Evolutionary conservation across 1,140 invertebrate genomes (phyloP).

Genomic region (Meloidogyne chitwoodi): DNA sequence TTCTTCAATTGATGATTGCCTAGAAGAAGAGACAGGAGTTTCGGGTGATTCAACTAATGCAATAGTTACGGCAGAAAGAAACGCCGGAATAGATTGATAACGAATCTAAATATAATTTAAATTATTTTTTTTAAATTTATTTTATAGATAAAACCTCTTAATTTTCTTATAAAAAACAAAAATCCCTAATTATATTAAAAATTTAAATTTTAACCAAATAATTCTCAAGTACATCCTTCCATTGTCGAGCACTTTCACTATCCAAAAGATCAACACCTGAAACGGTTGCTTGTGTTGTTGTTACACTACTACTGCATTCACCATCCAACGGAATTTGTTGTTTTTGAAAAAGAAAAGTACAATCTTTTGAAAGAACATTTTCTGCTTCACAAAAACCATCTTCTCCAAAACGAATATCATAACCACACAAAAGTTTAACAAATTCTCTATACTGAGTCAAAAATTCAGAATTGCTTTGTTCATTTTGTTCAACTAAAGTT

Average conservation of each 20-base stretch:
- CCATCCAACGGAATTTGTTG: not conserved
- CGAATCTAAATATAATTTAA: not conserved
- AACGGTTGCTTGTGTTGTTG: not conserved
- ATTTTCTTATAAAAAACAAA: too few relatives aligned
- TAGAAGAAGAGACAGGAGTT: slow-evolving; percentile 5
- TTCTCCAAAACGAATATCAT: slow-evolving; percentile 23
- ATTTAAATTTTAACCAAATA: slow-evolving; percentile 6
- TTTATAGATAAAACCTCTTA: too few relatives aligned
- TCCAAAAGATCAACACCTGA: slow-evolving; percentile 22
- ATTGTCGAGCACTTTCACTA: slow-evolving; percentile 24
- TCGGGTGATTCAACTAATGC: slow-evolving; percentile 20
- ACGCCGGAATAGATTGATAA: slow-evolving; percentile 27
- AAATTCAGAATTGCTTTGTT: not conserved
- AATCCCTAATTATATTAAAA: not conserved
- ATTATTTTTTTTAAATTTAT: too few relatives aligned
- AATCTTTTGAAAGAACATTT: slow-evolving; percentile 17
- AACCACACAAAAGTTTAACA: slow-evolving; percentile 23
- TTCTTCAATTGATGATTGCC: slow-evolving; percentile 3
- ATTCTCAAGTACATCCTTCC: slow-evolving; percentile 25
- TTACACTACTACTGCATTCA: not conserved
- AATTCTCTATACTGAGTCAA: slow-evolving; percentile 3
- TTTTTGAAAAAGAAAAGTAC: slow-evolving; percentile 22
- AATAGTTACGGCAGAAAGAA: slow-evolving; percentile 28
- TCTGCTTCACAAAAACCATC: slow-evolving; percentile 31
- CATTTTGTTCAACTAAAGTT: not conserved